Conservation (phyloP, 2,888 invertebrate species). For the Limnephilus auricula region DNA sequence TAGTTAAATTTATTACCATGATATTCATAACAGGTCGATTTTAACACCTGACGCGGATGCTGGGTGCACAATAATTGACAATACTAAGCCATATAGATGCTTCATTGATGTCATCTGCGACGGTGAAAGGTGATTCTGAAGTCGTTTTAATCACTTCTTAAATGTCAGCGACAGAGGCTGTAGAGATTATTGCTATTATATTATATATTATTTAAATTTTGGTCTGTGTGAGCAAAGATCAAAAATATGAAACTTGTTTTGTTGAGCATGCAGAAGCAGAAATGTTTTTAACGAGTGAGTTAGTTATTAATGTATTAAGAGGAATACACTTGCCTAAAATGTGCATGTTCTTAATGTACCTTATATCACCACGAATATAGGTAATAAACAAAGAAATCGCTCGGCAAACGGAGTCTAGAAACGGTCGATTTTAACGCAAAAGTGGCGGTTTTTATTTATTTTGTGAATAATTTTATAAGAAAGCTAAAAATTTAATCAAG, state of each 20-base stretch:
- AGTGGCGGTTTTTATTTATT: too few relatives aligned
- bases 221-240: background rate
- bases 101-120: background rate
- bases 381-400: too few relatives aligned
- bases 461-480: too few relatives aligned
- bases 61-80: background rate
- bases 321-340: too few relatives aligned
- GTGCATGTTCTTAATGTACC: too few relatives aligned
- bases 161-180: background rate
- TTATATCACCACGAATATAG: too few relatives aligned
- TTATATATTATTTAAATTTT: background rate
- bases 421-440: too few relatives aligned
- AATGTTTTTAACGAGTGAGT: background rate
- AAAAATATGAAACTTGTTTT: background rate
- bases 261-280: background rate
- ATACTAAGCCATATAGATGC: background rate
- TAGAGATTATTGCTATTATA: background rate
- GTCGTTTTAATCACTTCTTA: background rate
- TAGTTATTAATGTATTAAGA: too few relatives aligned
- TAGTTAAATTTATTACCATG: background rate
- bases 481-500: too few relatives aligned
- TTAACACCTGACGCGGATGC: background rate
- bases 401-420: too few relatives aligned
- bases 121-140: background rate
- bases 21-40: background rate